Evolutionary conservation across 1,140 invertebrate species (phyloP).

Genomic region (Macrobrachium rosenbergii): DNA sequence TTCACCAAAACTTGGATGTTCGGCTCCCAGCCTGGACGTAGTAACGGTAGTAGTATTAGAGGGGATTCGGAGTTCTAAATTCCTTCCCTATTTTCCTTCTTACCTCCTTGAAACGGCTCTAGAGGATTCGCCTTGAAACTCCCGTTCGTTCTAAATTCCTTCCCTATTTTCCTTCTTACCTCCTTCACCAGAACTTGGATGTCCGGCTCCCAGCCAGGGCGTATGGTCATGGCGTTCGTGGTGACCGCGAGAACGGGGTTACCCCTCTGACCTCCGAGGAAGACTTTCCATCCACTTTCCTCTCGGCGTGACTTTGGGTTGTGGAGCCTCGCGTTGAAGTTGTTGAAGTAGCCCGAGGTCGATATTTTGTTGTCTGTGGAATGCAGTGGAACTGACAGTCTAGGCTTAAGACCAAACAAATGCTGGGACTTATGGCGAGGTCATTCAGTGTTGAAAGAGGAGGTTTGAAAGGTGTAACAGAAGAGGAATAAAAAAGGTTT

Average conservation of each 20-base stretch:
- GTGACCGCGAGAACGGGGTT: not conserved
- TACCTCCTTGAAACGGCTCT: too few species aligned
- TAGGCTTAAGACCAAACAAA: too few species aligned
- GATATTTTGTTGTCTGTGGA: not conserved
- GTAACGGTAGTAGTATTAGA: too few species aligned
- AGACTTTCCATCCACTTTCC: not conserved
- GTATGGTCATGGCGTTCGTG: not conserved
- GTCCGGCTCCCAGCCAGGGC: not conserved
- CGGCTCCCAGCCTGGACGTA: too few species aligned
- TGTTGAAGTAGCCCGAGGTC: constrained; percentile 11
- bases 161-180: not conserved
- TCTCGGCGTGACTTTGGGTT: not conserved
- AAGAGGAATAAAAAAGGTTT: too few species aligned
- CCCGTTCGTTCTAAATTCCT: too few species aligned
- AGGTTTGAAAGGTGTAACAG: too few species aligned
- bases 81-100: not conserved
- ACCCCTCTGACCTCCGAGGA: not conserved
- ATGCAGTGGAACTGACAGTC: not conserved
- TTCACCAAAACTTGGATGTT: too few species aligned
- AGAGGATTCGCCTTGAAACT: too few species aligned
- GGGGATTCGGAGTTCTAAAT: too few species aligned
- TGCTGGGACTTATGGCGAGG: too few species aligned
- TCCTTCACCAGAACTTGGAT: not conserved
- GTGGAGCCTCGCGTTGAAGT: constrained; percentile 24
- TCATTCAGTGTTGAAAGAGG: too few species aligned